A percentile compares a stretch with the other conserved stretches of the same genome.
Evolutionary conservation across 2,113 vertebrate genomes (phyloP).

Genomic region (Hiodon alosoides): DNA sequence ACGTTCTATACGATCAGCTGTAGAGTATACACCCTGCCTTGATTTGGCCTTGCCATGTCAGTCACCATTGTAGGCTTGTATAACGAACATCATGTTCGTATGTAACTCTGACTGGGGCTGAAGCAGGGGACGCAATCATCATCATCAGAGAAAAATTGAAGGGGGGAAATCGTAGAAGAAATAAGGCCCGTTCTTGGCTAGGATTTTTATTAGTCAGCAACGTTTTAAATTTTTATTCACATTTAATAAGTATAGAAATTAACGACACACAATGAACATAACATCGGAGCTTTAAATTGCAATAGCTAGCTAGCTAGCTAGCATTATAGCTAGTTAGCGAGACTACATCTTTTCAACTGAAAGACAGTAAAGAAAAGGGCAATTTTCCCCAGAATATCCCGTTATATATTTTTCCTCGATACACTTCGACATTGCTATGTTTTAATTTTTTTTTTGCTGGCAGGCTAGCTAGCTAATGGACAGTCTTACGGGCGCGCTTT

Average conservation of each 20-base stretch:
- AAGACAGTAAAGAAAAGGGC: background rate
- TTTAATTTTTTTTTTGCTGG: background rate
- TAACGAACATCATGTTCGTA: constrained; percentile 42
- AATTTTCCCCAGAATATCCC: background rate
- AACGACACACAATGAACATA: background rate
- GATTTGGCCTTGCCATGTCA: constrained; percentile 44
- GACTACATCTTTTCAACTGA: background rate
- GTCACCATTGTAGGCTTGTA: constrained; percentile 38
- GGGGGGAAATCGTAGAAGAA: constrained; percentile 33
- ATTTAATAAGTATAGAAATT: background rate
- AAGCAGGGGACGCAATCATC: constrained; percentile 52
- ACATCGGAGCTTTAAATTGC: background rate
- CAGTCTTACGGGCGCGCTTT: constrained; percentile 42
- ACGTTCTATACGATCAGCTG: background rate
- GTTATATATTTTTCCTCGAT: background rate
- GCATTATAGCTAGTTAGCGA: constrained; percentile 41
- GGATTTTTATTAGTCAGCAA: constrained; percentile 14
- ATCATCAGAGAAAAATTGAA: constrained; percentile 39
- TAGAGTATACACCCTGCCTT: constrained; percentile 1
- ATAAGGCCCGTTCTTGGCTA: constrained; percentile 17
- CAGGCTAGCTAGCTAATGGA: constrained; percentile 33
- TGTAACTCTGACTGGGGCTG: constrained; percentile 43
- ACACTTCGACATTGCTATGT: constrained; percentile 1
- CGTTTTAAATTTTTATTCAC: background rate
- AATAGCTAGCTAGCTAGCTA: constrained; percentile 33